Evolutionary conservation across 2,113 vertebrate genomes (phyloP).

Genomic region (Tragelaphus imberbis): DNA sequence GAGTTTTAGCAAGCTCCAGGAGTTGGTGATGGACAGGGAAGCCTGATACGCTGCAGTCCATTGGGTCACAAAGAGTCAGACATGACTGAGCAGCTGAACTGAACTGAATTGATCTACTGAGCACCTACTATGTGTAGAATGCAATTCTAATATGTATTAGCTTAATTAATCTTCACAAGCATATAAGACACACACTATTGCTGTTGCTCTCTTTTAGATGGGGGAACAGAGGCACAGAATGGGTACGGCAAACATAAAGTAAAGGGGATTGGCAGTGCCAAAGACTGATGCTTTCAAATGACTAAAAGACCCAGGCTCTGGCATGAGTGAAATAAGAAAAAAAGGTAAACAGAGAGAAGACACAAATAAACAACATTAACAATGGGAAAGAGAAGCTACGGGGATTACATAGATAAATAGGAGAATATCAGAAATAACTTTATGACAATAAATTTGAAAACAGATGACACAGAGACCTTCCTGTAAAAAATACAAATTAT

Average conservation of each 20-base stretch:
- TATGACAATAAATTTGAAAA: background rate
- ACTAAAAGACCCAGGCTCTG: background rate
- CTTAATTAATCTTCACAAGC: background rate
- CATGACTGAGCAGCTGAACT: background rate
- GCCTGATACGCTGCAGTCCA: background rate
- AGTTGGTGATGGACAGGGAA: background rate
- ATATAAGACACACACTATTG: background rate
- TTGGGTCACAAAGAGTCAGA: background rate
- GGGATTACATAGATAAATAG: background rate
- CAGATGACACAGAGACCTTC: background rate
- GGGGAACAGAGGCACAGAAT: background rate
- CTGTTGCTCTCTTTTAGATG: background rate
- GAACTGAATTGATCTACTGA: background rate
- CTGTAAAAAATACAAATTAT: background rate
- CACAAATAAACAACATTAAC: background rate
- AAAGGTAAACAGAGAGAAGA: background rate
- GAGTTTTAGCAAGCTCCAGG: background rate
- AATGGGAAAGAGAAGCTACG: background rate
- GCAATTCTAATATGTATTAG: background rate
- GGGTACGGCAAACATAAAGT: background rate
- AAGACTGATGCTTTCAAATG: background rate
- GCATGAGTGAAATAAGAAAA: background rate
- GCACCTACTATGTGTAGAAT: background rate
- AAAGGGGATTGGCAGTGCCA: too few species aligned
- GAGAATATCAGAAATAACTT: background rate